A percentile compares a stretch with the other conserved stretches of the same genome.
Conservation (phyloP, 2,113 vertebrate genomes). For the Alectura lathami region DNA sequence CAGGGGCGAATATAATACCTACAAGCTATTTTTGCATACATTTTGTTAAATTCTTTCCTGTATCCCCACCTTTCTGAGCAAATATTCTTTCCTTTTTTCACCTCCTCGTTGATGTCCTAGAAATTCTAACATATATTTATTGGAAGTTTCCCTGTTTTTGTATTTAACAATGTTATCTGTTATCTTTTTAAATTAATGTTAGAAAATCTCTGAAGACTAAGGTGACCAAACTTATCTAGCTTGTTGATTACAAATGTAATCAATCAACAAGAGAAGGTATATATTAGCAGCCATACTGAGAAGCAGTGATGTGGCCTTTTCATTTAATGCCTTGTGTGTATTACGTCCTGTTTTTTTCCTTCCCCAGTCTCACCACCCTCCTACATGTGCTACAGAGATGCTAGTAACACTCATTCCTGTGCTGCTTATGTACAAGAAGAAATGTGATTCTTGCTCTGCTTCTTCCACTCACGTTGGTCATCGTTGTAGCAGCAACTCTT, state of each 20-base stretch:
- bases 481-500: neutral
- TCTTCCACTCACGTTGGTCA: neutral
- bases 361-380: neutral
- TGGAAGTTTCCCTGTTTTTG: neutral
- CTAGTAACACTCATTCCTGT: neutral
- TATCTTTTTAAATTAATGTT: neutral
- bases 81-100: slow-evolving; percentile 9
- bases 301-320: neutral
- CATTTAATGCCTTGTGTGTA: neutral
- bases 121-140: neutral
- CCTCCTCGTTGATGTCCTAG: neutral
- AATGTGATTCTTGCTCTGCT: neutral
- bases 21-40: neutral
- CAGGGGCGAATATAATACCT: neutral
- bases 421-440: neutral
- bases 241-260: neutral
- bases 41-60: neutral
- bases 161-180: neutral
- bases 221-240: neutral
- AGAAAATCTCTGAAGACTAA: neutral
- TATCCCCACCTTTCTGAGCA: neutral
- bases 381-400: neutral
- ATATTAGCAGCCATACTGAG: neutral
- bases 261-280: neutral
- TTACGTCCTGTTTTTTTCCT: neutral